These are phyloP conservation scores for Nesometra sesokonis DNA, from an alignment of 35 echinoderm and acorn worm genomes.

Conservation along the genomic window DNA sequence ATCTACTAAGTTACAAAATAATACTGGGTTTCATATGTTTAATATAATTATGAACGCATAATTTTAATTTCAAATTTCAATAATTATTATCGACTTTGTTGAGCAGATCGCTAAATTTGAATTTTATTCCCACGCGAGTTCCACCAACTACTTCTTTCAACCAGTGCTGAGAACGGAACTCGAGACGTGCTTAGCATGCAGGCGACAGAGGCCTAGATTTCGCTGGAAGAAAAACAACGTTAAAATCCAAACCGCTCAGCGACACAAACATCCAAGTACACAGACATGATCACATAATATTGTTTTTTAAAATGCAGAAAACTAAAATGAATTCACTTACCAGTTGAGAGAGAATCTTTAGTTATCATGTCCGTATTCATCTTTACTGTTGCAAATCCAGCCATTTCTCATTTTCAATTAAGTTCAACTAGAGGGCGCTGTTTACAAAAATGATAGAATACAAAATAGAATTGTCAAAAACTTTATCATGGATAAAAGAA, in stretches of 20 bases:
- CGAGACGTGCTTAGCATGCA: background rate
- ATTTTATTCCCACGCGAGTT: background rate
- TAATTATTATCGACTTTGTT: background rate
- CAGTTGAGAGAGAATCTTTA: background rate
- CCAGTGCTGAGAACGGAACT: background rate
- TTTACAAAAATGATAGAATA: too few relatives aligned
- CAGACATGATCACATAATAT: background rate
- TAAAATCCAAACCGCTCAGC: background rate
- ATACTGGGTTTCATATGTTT: too few relatives aligned
- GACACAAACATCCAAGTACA: background rate
- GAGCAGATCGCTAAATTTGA: background rate
- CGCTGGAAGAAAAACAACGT: background rate
- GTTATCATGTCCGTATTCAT: background rate
- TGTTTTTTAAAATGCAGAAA: background rate
- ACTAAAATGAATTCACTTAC: background rate
- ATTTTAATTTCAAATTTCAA: too few relatives aligned
- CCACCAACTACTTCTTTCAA: background rate
- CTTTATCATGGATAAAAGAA: too few relatives aligned
- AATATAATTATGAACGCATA: too few relatives aligned
- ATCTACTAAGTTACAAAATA: too few relatives aligned
- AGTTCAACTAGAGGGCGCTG: background rate
- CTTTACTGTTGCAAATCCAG: background rate
- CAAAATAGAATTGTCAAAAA: too few relatives aligned
- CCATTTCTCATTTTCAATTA: background rate
- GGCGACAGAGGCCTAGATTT: background rate